Conservation (phyloP, 2,113 vertebrate species). For the Melanostigma gelatinosum region DNA sequence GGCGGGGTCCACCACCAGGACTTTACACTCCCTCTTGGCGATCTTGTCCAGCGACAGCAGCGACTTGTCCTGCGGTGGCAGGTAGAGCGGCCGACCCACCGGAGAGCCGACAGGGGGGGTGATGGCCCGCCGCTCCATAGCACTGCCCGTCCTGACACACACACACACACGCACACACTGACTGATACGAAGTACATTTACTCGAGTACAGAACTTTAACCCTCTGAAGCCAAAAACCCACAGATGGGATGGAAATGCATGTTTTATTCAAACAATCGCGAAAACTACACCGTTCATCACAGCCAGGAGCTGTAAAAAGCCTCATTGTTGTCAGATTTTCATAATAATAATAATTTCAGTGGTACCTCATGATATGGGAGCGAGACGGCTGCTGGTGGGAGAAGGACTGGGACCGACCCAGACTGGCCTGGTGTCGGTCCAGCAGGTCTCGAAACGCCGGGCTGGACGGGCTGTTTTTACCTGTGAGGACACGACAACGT, state of each 20-base stretch:
- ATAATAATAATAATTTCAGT: too few relatives aligned
- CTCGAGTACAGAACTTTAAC: too few relatives aligned
- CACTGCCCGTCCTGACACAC: conserved; percentile 88
- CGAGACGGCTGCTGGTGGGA: conserved; percentile 94
- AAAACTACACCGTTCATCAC: too few relatives aligned
- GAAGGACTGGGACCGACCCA: conserved; percentile 95
- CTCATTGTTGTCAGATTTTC: too few relatives aligned
- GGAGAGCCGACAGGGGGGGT: conserved; percentile 93
- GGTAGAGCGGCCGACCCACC: conserved; percentile 89
- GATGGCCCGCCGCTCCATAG: conserved; percentile 94
- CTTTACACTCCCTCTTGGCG: conserved; percentile 95
- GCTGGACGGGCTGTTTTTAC: conserved; percentile 90
- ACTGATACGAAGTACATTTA: too few relatives aligned
- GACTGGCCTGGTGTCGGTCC: conserved; percentile 82
- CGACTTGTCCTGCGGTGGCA: conserved; percentile 88
- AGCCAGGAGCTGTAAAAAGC: too few relatives aligned
- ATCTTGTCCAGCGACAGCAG: conserved; percentile 94
- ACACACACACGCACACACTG: neutral
- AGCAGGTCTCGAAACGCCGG: conserved; percentile 90
- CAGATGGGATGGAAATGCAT: too few relatives aligned
- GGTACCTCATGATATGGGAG: conserved; percentile 93
- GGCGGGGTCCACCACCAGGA: conserved; percentile 88
- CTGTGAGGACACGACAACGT: conserved; percentile 23
- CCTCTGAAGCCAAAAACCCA: too few relatives aligned
- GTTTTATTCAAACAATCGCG: too few relatives aligned